A percentile compares a stretch with the other conserved stretches of the same genome.
phyloP scores from a whole-genome alignment of 1,140 invertebrate genomes.

The Macrotrachela quadricornifera region DNA sequence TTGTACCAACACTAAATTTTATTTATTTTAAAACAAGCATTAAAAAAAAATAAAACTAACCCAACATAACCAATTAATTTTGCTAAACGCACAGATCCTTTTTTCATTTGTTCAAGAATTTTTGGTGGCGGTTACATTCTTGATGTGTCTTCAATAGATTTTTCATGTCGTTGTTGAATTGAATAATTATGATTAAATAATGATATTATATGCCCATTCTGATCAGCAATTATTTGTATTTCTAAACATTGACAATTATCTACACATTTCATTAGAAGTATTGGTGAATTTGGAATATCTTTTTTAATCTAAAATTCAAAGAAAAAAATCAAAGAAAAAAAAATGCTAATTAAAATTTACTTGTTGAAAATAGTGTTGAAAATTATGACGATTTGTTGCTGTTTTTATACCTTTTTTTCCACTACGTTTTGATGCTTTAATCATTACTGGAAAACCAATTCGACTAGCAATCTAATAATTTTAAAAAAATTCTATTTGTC shows the following conservation, averaged over 20 bases:
- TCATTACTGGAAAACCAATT: constrained; percentile 97
- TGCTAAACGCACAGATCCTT: constrained; percentile 78
- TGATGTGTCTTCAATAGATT: constrained; percentile 98
- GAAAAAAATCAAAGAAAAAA: too few relatives aligned
- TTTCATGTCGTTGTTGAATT: constrained; percentile 91
- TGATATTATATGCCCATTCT: constrained; percentile 93
- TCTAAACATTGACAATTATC: constrained; percentile 86
- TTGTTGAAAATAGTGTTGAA: too few relatives aligned
- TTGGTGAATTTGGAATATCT: constrained; percentile 88
- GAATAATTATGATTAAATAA: constrained; percentile 95
- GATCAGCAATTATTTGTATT: constrained; percentile 87
- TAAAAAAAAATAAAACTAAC: too few relatives aligned
- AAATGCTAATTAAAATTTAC: too few relatives aligned
- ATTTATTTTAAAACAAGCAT: too few relatives aligned
- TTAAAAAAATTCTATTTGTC: too few relatives aligned
- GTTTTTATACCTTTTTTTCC: constrained; percentile 96
- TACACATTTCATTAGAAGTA: constrained; percentile 96
- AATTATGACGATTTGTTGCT: constrained; percentile 40
- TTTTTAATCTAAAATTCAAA: too few relatives aligned
- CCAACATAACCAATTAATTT: constrained; percentile 93
- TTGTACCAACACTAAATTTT: constrained; percentile 64
- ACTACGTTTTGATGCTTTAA: constrained; percentile 96
- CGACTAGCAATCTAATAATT: constrained; percentile 39
- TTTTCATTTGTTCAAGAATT: constrained; percentile 91
- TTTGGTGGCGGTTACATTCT: constrained; percentile 69